Percentiles rank a stretch among this genome's conserved stretches.
phyloP scores from a whole-genome alignment of 2,797 vertebrate genomes.

The Chromis chromis region DNA sequence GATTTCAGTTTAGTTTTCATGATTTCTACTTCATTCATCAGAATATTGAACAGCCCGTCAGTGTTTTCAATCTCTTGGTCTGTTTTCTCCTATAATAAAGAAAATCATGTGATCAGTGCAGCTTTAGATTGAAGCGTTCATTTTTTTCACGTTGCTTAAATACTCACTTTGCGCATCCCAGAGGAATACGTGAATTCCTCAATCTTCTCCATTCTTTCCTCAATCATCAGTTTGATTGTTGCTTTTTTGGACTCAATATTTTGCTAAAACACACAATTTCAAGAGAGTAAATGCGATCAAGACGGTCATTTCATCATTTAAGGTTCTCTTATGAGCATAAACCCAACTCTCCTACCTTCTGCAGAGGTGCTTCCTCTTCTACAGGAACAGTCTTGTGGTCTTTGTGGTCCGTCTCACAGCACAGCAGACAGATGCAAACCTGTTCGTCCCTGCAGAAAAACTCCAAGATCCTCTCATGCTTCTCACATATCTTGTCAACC shows the following conservation, averaged over 20 bases:
- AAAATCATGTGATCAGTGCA: not conserved
- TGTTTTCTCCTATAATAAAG: constrained; percentile 35
- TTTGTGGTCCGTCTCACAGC: constrained; percentile 58
- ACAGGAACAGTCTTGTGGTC: constrained; percentile 51
- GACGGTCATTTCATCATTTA: not conserved
- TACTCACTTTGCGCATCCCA: constrained; percentile 53
- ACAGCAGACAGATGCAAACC: constrained; percentile 67
- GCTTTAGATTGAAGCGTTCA: not conserved
- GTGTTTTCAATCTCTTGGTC: constrained; percentile 14
- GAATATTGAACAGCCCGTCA: constrained; percentile 31
- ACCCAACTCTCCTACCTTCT: constrained; percentile 51
- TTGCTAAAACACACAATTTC: constrained; percentile 38
- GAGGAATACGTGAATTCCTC: constrained; percentile 29
- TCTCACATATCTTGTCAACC: constrained; percentile 60
- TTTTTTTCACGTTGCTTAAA: not conserved
- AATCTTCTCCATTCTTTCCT: constrained; percentile 47
- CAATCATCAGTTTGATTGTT: constrained; percentile 55
- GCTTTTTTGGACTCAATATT: constrained; percentile 41
- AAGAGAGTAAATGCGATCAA: not conserved
- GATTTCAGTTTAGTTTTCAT: constrained; percentile 4
- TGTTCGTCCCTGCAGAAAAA: constrained; percentile 62
- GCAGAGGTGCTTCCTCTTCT: constrained; percentile 53
- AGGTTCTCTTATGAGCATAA: not conserved
- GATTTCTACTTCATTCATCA: constrained; percentile 25
- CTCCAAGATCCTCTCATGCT: constrained; percentile 64